Conservation (phyloP, 2,113 vertebrate species). For the Pachyramphus minor region DNA sequence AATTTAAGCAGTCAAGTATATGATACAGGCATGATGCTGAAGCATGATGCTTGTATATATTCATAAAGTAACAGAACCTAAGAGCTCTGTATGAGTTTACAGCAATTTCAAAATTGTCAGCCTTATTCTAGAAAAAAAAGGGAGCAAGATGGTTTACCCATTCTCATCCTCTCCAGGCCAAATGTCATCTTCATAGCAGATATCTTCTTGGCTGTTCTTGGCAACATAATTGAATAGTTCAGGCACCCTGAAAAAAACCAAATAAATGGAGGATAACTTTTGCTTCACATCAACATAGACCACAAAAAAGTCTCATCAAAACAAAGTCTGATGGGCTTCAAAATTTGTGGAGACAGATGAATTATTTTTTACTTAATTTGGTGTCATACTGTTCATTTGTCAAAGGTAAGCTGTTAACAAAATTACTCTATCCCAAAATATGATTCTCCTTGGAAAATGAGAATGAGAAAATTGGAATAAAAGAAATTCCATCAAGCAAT, state of each 20-base stretch:
- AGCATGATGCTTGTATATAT: not conserved
- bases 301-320: not conserved
- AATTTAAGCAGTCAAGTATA: not conserved
- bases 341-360: not conserved
- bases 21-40: not conserved
- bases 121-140: not conserved
- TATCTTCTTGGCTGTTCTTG: conserved; percentile 91
- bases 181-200: conserved; percentile 97
- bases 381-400: not conserved
- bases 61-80: not conserved
- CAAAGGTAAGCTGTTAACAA: not conserved
- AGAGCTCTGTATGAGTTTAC: not conserved
- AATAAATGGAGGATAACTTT: not conserved
- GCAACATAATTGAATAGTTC: conserved; percentile 88
- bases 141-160: conserved; percentile 74
- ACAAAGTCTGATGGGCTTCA: not conserved
- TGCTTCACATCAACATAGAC: not conserved
- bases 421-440: not conserved
- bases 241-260: conserved; percentile 77
- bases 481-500: not conserved
- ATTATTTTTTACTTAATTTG: not conserved
- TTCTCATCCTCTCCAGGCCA: conserved; percentile 92
- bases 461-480: not conserved
- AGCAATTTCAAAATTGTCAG: not conserved
- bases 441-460: not conserved